Percentiles rank a stretch among this genome's conserved stretches.
phyloP scores from a whole-genome alignment of 2,113 vertebrate species.

The Gracilinanus agilis region DNA sequence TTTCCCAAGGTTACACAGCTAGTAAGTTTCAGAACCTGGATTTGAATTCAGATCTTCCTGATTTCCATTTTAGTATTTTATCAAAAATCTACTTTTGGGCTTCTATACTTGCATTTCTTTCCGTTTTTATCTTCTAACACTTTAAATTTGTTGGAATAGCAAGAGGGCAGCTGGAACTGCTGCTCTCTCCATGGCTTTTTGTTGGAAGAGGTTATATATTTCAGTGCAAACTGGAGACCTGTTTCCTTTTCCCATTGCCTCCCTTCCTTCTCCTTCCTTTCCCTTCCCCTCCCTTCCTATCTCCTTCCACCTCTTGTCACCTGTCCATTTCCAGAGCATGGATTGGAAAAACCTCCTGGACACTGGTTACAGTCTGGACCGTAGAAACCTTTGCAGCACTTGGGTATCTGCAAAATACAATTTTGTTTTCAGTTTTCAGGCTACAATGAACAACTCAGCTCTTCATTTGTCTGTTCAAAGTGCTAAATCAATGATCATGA shows the following conservation, averaged over 20 bases:
- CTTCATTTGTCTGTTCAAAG: neutral
- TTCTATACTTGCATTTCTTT: neutral
- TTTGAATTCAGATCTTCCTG: neutral
- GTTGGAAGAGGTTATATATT: neutral
- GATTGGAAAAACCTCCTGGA: constrained; percentile 89
- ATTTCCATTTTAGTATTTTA: neutral
- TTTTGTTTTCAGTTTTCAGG: accelerated
- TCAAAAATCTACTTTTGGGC: neutral
- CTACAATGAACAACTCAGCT: neutral
- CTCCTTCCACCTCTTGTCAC: constrained; percentile 77
- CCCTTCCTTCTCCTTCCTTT: neutral
- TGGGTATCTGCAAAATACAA: constrained; percentile 84
- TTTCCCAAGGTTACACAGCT: neutral
- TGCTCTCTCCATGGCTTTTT: neutral
- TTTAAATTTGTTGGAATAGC: neutral
- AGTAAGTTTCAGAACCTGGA: neutral
- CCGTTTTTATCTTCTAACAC: neutral
- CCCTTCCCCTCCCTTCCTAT: neutral
- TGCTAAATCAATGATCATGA: neutral
- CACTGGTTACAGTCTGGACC: constrained; percentile 91
- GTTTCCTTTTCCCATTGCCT: neutral
- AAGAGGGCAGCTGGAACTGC: neutral
- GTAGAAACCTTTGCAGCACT: constrained; percentile 94
- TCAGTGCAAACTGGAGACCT: neutral
- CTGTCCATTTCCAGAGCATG: constrained; percentile 92